Evolutionary conservation across 1,140 invertebrate species (phyloP).

Genomic region (Nasonia giraulti): DNA sequence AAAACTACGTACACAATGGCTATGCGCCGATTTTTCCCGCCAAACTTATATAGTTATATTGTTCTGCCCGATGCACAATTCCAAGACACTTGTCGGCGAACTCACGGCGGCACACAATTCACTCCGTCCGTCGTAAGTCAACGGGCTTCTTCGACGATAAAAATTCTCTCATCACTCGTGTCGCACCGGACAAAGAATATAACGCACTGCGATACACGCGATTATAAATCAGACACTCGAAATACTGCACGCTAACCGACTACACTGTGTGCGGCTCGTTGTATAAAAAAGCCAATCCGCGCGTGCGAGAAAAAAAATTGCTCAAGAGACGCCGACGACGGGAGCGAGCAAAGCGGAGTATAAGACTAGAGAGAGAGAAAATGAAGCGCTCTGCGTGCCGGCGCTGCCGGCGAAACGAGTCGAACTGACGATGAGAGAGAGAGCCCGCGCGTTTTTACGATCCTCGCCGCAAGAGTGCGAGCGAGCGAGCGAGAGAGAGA

Average conservation of each 20-base stretch:
- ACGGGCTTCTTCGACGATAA: no score
- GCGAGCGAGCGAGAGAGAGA: no score
- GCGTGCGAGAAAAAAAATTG: background rate
- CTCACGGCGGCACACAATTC: no score
- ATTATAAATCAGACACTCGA: background rate
- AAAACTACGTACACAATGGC: background rate
- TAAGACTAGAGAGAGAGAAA: background rate
- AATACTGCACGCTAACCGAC: background rate
- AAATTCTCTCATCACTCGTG: no score
- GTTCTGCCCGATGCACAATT: no score
- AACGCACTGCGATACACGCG: no score
- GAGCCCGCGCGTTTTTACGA: slow-evolving; percentile 50
- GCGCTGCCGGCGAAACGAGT: slow-evolving; percentile 35
- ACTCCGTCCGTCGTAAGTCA: no score
- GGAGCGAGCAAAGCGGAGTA: background rate
- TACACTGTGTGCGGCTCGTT: background rate
- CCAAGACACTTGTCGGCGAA: no score
- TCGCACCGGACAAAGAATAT: no score
- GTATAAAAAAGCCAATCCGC: background rate
- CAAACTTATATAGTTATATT: background rate
- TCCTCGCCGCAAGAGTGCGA: background rate
- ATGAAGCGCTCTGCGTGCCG: slow-evolving; percentile 18
- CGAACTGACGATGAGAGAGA: slow-evolving; percentile 36
- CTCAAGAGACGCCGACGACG: slow-evolving; percentile 24
- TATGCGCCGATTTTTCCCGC: background rate